Percentiles rank a stretch among this genome's conserved stretches.
Conservation (phyloP, 2,888 invertebrate species). For the Encarsia formosa region DNA sequence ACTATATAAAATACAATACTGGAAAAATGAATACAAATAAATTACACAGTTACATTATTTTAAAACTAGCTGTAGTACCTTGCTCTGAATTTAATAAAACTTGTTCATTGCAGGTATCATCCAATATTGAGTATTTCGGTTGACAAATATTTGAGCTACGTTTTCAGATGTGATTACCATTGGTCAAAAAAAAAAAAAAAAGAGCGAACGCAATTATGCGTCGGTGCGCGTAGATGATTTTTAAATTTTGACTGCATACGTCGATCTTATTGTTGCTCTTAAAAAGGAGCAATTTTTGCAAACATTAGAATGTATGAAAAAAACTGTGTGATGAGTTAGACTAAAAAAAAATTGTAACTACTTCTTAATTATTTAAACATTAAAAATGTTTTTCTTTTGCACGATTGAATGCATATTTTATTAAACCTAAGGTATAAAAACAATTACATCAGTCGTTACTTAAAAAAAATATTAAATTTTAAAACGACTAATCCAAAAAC, state of each 20-base stretch:
- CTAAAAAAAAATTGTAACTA: conserved; percentile 13
- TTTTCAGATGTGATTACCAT: conserved; percentile 22
- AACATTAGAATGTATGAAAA: conserved; percentile 11
- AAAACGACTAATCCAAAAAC: background rate
- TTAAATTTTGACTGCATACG: too few relatives aligned
- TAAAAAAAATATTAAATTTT: background rate
- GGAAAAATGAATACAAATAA: too few relatives aligned
- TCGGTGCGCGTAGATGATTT: too few relatives aligned
- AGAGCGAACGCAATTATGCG: conserved; percentile 15
- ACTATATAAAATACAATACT: too few relatives aligned
- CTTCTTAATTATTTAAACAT: conserved; percentile 26
- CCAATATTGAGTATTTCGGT: conserved; percentile 17
- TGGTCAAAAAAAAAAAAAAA: too few relatives aligned
- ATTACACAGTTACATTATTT: too few relatives aligned
- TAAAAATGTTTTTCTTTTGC: conserved; percentile 24
- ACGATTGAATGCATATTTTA: conserved; percentile 16
- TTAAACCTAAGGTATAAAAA: conserved; percentile 18
- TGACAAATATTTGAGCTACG: conserved; percentile 19
- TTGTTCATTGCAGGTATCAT: conserved; percentile 18
- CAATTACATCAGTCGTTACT: too few relatives aligned
- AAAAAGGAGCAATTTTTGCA: conserved; percentile 14
- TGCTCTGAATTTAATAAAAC: conserved; percentile 1
- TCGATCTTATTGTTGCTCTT: too few relatives aligned
- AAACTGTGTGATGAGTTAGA: conserved; percentile 18
- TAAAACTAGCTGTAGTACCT: too few relatives aligned